Evolutionary conservation across 2,888 invertebrate species (phyloP).

Genomic region (Ceramica pisi): DNA sequence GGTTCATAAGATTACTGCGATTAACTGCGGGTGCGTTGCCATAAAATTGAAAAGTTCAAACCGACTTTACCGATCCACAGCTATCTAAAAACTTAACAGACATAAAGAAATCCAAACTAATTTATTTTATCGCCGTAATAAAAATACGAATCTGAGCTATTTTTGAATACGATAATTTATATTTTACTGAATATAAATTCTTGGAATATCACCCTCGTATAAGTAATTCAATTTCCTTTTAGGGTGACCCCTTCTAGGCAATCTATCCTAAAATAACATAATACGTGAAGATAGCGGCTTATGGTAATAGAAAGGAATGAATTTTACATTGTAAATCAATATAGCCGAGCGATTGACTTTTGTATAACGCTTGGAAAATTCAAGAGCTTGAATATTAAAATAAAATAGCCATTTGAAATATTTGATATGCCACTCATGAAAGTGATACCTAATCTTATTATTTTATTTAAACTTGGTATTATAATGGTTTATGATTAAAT

Average conservation of each 20-base stretch:
- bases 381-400: conserved; percentile 20
- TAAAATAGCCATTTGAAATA: conserved; percentile 40
- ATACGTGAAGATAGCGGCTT: conserved; percentile 73
- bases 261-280: conserved; percentile 81
- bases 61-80: conserved; percentile 37
- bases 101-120: conserved; percentile 53
- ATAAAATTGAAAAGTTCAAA: conserved; percentile 57
- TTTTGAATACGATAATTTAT: conserved; percentile 58
- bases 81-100: conserved; percentile 50
- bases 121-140: conserved; percentile 56
- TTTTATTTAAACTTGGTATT: not conserved
- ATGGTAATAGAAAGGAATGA: conserved; percentile 66
- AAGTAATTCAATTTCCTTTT: conserved; percentile 73
- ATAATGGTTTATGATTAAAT: not conserved
- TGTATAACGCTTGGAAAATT: conserved; percentile 39
- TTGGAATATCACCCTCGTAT: conserved; percentile 58
- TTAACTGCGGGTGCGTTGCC: conserved; percentile 51
- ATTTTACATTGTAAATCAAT: conserved; percentile 70
- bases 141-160: conserved; percentile 45
- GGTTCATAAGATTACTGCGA: conserved; percentile 47
- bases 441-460: not conserved
- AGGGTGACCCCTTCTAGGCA: conserved; percentile 70
- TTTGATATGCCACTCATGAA: not conserved
- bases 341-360: conserved; percentile 44
- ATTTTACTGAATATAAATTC: conserved; percentile 57